phyloP scores from a whole-genome alignment of 2,113 vertebrate species.

The Tupaia chinensis region DNA sequence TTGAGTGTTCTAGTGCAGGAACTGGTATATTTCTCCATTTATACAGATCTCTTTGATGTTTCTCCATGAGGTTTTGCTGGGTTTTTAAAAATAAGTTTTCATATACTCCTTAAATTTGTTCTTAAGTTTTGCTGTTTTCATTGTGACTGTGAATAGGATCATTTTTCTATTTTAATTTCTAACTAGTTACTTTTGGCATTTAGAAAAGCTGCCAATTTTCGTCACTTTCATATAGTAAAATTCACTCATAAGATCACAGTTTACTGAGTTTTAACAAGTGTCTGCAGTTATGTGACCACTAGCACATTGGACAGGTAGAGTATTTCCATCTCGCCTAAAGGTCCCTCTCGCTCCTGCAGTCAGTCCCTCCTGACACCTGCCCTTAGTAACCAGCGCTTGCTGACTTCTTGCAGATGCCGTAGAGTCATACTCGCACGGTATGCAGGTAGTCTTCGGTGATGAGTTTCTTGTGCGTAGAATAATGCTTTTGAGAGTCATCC shows the following conservation, averaged over 20 bases:
- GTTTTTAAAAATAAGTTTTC: neutral
- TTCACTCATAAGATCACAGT: neutral
- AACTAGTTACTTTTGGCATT: neutral
- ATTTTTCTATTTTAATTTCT: neutral
- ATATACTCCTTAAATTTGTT: constrained; percentile 13
- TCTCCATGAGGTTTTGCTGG: neutral
- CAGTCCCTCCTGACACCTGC: neutral
- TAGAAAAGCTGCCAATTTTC: neutral
- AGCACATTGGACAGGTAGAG: neutral
- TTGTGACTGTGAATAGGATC: neutral
- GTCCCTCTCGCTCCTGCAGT: too few relatives aligned
- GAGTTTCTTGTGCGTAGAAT: neutral
- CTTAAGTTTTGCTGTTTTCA: constrained; percentile 33
- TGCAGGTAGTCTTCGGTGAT: neutral
- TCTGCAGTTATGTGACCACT: neutral
- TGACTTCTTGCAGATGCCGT: neutral
- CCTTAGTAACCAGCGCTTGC: neutral
- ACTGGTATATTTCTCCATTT: neutral
- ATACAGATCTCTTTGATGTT: neutral
- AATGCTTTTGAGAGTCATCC: neutral
- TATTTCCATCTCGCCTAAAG: neutral
- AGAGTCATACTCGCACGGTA: neutral
- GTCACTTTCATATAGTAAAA: neutral
- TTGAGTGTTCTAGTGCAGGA: neutral
- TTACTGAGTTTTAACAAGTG: neutral